Percentiles rank a stretch among this genome's conserved stretches.
Evolutionary conservation across 2,888 invertebrate genomes (phyloP).

Genomic region (Agrenia bidenticulata): DNA sequence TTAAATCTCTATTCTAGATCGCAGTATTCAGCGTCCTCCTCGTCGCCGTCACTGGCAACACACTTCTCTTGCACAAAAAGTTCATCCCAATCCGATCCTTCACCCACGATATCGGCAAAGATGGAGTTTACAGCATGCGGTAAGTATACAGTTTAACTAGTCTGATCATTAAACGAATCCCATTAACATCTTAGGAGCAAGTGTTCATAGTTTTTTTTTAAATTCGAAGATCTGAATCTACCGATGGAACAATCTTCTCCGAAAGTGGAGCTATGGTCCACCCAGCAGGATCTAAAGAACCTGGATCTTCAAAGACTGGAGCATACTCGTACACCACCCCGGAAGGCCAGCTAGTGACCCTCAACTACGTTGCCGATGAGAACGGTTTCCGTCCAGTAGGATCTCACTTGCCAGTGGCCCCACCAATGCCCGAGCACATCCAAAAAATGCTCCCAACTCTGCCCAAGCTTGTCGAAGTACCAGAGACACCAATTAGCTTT

Average conservation of each 20-base stretch:
- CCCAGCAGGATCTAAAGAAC: not conserved
- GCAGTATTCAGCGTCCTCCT: slow-evolving; percentile 5
- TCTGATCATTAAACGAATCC: too few relatives aligned
- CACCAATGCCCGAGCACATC: slow-evolving; percentile 17
- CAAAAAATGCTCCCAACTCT: not conserved
- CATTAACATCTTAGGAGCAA: too few relatives aligned
- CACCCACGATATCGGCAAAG: not conserved
- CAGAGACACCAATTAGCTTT: not conserved
- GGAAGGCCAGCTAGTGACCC: slow-evolving; percentile 5
- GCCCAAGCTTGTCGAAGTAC: slow-evolving; percentile 1
- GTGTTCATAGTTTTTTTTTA: too few relatives aligned
- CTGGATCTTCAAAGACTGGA: slow-evolving; percentile 1
- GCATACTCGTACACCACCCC: slow-evolving; percentile 10
- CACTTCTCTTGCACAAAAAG: not conserved
- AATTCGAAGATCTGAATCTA: not conserved
- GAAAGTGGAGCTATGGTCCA: not conserved
- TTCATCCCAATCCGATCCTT: slow-evolving; percentile 5
- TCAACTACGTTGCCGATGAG: slow-evolving; percentile 13
- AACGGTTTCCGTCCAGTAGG: slow-evolving; percentile 12
- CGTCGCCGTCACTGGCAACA: not conserved
- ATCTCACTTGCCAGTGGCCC: not conserved
- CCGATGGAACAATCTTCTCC: not conserved
- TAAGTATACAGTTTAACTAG: too few relatives aligned
- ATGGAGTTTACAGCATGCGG: slow-evolving; percentile 1
- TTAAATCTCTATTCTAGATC: slow-evolving; percentile 2